These are phyloP conservation scores for Hirtodrosophila histrioides DNA, from an alignment of 2,888 invertebrate genomes.

Conservation along the genomic window DNA sequence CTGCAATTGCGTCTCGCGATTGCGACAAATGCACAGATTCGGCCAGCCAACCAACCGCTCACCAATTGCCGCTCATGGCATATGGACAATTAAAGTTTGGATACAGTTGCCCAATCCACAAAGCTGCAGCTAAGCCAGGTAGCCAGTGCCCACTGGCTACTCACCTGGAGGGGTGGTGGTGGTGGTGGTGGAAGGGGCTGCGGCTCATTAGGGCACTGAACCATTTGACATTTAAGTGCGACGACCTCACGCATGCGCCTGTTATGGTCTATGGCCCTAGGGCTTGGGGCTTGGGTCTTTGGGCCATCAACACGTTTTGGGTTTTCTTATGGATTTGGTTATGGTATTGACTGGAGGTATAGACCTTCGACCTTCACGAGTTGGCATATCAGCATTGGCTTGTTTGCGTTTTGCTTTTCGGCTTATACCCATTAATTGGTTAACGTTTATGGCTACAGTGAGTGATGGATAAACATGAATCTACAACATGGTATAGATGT, in stretches of 20 bases:
- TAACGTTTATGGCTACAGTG: conserved; percentile 11
- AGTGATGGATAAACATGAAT: not conserved
- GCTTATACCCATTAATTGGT: conserved; percentile 18
- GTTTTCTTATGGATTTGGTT: conserved; percentile 6
- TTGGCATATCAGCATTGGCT: conserved; percentile 10
- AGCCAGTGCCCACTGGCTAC: no score
- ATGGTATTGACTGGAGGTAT: conserved; percentile 20
- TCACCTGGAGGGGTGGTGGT: no score
- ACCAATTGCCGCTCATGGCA: conserved; percentile 2
- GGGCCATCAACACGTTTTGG: conserved; percentile 5
- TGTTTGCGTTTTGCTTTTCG: conserved; percentile 9
- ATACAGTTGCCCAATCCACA: conserved; percentile 27
- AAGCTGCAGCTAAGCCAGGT: not conserved
- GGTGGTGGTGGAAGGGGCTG: not conserved
- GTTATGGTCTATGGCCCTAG: conserved; percentile 26
- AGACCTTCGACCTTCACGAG: conserved; percentile 23
- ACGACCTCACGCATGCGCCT: conserved; percentile 53
- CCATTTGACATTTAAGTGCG: conserved; percentile 68
- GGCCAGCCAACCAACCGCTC: conserved; percentile 32
- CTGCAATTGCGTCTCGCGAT: conserved; percentile 39
- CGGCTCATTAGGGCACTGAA: conserved; percentile 67
- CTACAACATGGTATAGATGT: no score
- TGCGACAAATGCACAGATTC: conserved; percentile 51
- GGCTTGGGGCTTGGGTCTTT: conserved; percentile 14
- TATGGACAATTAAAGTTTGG: conserved; percentile 43